A percentile compares a stretch with the other conserved stretches of the same genome.
Evolutionary conservation across 2,797 vertebrate genomes (phyloP).

Genomic region (Rachycentron canadum): DNA sequence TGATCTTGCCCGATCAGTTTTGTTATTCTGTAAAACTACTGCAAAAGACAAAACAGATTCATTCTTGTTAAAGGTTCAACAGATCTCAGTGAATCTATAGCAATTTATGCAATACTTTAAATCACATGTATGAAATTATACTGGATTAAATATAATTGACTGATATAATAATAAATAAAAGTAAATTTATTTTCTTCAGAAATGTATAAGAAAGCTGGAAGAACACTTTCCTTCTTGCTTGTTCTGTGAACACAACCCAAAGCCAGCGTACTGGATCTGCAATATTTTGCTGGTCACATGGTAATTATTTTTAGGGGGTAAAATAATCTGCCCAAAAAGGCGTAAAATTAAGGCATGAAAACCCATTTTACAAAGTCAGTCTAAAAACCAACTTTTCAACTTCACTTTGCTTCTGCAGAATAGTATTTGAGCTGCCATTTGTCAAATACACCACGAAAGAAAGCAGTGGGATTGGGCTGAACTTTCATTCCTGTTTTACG

Average conservation of each 20-base stretch:
- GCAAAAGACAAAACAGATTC: not conserved
- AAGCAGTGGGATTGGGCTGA: not conserved
- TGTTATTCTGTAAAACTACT: no score
- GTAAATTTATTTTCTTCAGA: no score
- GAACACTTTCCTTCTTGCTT: not conserved
- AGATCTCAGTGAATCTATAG: no score
- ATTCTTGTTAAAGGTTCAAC: not conserved
- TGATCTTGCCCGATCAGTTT: not conserved
- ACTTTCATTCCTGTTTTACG: not conserved
- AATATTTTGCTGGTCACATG: not conserved
- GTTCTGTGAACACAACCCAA: not conserved
- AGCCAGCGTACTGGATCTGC: not conserved
- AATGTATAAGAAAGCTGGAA: not conserved
- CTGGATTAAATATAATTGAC: not conserved
- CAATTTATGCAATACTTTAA: no score
- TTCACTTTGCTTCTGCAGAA: not conserved
- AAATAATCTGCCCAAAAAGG: not conserved
- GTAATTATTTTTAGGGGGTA: not conserved
- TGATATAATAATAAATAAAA: no score
- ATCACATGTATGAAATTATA: no score
- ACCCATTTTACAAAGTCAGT: not conserved
- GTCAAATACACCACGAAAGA: not conserved
- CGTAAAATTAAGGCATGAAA: not conserved
- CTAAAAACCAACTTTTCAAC: not conserved
- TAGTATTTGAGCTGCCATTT: no score